Base-by-base conservation (phyloP, 2,797 vertebrate genomes). In the Melanotaenia parkinsoni region DNA sequence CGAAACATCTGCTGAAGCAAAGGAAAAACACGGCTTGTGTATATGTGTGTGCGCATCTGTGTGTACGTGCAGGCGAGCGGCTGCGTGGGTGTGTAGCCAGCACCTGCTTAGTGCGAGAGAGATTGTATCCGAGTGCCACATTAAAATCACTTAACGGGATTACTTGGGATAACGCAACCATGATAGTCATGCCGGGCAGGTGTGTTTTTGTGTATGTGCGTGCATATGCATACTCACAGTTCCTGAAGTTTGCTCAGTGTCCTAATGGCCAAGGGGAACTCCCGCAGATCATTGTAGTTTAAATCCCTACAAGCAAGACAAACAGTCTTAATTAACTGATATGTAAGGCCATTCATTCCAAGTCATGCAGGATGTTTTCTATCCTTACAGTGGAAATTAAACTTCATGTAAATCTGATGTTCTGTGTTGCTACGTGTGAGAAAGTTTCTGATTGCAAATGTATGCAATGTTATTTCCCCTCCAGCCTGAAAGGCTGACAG, bases 231-330 rank as follows among this genome's bases (percentile, higher is more conserved):
- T 40, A 93, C 97, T 97, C 91, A 99, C 97, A 99, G 94, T 92
- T 99, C 97, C 92, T 98, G 97, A 88, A 99, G 97, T 82, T 97
- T 95, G 79, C 95, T 95, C 78, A 99, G 93, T 0, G 96, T 98
- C 89, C 94, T 95, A 91, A 99, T 96, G 77, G 97, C 97, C 85
- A 95, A 80, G 0, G 97, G 97, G 87, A 99, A 98, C 92, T 99
- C 96, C 89, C 93, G 93, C 81, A 99, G 93, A 87, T 96, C 93
- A 28, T 99, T 99, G 93, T 97, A 97, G 93, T 97, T 98, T 83
- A 99, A 93, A 90, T 98, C 97, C 82, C 97, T 99, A 92, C 66
- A 89, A 92, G 65, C 1, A 73, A 77, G 58, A 76, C 74, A 65
- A 86, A 78, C 30, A 62, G n/a, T 69, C 13, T 33, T 67, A 28